These are phyloP conservation scores for Coelopa frigida DNA, from an alignment of 1,140 invertebrate genomes.

Conservation along the genomic window DNA sequence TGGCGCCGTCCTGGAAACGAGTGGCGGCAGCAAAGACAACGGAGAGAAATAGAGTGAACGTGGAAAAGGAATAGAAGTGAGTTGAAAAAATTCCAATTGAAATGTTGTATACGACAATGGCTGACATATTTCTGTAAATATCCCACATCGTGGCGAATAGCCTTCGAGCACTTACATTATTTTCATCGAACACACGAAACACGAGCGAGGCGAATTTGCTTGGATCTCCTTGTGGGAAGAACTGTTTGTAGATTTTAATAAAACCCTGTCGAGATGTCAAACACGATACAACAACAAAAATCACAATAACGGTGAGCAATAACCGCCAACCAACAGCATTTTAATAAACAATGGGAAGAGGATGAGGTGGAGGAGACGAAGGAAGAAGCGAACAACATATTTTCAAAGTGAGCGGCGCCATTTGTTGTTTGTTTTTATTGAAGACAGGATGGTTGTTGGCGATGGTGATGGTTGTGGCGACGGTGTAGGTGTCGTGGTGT, in stretches of 20 bases:
- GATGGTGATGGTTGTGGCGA: too few species aligned
- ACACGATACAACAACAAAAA: slow-evolving; percentile 7
- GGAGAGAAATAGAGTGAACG: not conserved
- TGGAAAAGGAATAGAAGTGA: not conserved
- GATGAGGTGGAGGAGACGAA: too few species aligned
- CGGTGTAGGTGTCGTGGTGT: too few species aligned
- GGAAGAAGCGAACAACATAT: too few species aligned
- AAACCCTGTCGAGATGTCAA: slow-evolving; percentile 67
- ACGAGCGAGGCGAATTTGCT: slow-evolving; percentile 95
- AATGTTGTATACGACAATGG: not conserved
- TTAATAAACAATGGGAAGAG: too few species aligned
- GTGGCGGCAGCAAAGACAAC: not conserved
- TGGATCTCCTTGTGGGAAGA: slow-evolving; percentile 96
- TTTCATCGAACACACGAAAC: slow-evolving; percentile 97
- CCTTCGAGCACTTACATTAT: slow-evolving; percentile 75
- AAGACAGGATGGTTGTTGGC: too few species aligned
- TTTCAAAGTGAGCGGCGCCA: too few species aligned
- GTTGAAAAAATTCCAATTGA: slow-evolving; percentile 1
- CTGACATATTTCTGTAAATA: not conserved
- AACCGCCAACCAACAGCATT: too few species aligned
- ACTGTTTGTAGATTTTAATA: slow-evolving; percentile 98
- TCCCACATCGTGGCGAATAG: not conserved
- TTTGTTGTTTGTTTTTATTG: too few species aligned
- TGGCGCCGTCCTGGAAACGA: slow-evolving; percentile 77
- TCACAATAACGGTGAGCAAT: not conserved